Conservation (phyloP, 2,113 vertebrate genomes). For the Gorsachius goisagi region DNA sequence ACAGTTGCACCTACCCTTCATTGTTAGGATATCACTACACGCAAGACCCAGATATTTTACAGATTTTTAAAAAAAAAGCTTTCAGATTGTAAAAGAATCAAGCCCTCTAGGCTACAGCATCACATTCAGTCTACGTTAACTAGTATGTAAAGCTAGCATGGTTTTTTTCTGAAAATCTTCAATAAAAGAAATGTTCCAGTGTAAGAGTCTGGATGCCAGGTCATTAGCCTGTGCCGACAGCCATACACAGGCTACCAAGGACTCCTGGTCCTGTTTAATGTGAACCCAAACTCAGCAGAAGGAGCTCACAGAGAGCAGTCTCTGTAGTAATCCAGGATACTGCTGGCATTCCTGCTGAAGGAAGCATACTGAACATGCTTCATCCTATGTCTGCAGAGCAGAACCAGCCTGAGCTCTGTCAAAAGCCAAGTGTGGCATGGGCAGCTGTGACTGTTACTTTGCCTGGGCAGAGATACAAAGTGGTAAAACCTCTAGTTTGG, state of each 20-base stretch:
- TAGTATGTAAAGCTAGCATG: neutral
- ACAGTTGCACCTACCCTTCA: neutral
- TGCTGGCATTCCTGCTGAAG: conserved; percentile 10
- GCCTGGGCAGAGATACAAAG: neutral
- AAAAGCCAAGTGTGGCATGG: conserved; percentile 6
- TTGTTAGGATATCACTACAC: neutral
- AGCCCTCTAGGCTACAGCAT: neutral
- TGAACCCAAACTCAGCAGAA: neutral
- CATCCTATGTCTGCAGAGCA: neutral
- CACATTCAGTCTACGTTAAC: neutral
- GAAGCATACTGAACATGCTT: conserved; percentile 22
- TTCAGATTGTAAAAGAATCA: neutral
- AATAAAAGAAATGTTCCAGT: neutral
- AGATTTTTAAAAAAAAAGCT: neutral
- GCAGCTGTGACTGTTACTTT: conserved; percentile 1
- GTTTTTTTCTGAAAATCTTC: neutral
- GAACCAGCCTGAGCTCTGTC: neutral
- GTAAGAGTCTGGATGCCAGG: neutral
- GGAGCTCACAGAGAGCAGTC: neutral
- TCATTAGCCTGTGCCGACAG: neutral
- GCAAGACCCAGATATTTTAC: neutral
- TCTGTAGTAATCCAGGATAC: conserved; percentile 7
- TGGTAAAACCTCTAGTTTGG: neutral
- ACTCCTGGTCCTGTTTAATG: neutral
- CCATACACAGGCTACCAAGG: neutral